Percentiles rank a stretch among this genome's conserved stretches.
phyloP scores from a whole-genome alignment of 2,113 vertebrate genomes.

The Ictidomys tridecemlineatus region DNA sequence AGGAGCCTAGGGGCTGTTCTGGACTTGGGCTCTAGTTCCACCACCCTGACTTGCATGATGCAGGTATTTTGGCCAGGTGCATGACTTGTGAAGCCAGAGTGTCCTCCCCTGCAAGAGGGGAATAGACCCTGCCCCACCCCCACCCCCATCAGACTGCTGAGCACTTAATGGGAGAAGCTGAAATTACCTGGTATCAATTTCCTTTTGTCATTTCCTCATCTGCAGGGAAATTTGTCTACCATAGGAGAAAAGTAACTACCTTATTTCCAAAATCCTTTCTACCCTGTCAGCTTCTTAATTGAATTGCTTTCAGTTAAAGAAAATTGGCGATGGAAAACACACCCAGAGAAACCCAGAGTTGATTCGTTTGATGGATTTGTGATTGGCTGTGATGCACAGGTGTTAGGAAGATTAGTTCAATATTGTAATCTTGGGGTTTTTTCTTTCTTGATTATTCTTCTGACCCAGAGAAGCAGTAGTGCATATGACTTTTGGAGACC shows the following conservation, averaged over 20 bases:
- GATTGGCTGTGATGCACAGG: not conserved
- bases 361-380: not conserved
- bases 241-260: not conserved
- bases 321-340: not conserved
- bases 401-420: not conserved
- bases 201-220: not conserved
- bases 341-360: not conserved
- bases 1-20: not conserved
- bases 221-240: not conserved
- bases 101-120: not conserved
- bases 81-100: not conserved
- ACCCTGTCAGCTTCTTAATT: not conserved
- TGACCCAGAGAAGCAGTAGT: not conserved
- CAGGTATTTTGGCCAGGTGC: not conserved
- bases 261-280: not conserved
- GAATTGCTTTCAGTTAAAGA: not conserved
- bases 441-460: not conserved
- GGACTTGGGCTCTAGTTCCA: not conserved
- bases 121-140: not conserved
- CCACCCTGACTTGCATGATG: rapidly evolving
- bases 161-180: not conserved
- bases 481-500: not conserved
- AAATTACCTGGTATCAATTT: not conserved
- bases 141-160: not conserved
- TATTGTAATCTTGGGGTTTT: not conserved